Conservation (phyloP, 1,140 invertebrate genomes). For the Brachionus sp. region DNA sequence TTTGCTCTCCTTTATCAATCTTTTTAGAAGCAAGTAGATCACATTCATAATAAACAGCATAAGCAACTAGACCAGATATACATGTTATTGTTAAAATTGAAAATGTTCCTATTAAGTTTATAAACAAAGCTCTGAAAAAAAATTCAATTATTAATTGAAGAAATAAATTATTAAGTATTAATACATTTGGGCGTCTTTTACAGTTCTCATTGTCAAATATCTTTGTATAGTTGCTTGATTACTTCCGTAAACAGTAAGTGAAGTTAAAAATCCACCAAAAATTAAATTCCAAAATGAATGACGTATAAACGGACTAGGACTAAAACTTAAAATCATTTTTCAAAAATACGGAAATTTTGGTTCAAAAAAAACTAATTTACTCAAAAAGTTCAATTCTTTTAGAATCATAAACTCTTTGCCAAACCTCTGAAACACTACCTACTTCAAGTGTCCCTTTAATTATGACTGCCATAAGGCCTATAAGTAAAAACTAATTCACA, state of each 20-base stretch:
- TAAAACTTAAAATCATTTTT: slow-evolving; percentile 57
- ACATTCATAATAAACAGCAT: slow-evolving; percentile 47
- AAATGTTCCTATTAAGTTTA: slow-evolving; percentile 20
- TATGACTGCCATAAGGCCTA: slow-evolving; percentile 67
- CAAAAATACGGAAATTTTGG: not conserved
- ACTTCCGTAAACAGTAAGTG: slow-evolving; percentile 82
- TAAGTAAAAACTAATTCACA: not conserved
- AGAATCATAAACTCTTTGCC: not conserved
- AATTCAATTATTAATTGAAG: not conserved
- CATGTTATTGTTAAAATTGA: slow-evolving; percentile 38
- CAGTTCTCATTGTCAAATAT: slow-evolving; percentile 73
- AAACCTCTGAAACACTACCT: slow-evolving; percentile 53
- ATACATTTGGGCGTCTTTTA: slow-evolving; percentile 63
- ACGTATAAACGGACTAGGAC: slow-evolving; percentile 67
- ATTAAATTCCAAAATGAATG: slow-evolving; percentile 88
- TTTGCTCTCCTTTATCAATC: slow-evolving; percentile 49
- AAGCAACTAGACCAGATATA: slow-evolving; percentile 46
- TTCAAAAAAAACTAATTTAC: slow-evolving; percentile 13
- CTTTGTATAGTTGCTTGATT: slow-evolving; percentile 91
- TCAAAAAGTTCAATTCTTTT: slow-evolving; percentile 38
- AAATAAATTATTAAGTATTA: not conserved
- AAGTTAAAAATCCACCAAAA: slow-evolving; percentile 83
- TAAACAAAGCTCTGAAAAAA: slow-evolving; percentile 44
- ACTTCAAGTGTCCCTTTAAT: slow-evolving; percentile 10
- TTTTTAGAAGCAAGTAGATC: slow-evolving; percentile 44